phyloP scores from a whole-genome alignment of 2,113 vertebrate species.

The Vireo altiloquus region DNA sequence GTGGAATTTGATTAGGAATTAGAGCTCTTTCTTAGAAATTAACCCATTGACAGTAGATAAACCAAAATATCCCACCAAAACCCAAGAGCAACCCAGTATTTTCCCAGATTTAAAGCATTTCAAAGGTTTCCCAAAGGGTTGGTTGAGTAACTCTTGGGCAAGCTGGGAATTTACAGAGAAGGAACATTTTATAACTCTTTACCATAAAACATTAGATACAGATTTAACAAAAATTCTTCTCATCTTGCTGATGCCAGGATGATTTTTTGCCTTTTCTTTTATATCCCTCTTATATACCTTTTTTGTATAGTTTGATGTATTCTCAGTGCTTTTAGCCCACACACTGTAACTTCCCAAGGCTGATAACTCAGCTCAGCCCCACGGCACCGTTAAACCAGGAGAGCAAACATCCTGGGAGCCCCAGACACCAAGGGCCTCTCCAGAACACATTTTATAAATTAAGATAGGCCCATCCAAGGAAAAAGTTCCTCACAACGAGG shows the following conservation, averaged over 20 bases:
- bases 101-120: background rate
- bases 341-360: no score
- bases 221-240: background rate
- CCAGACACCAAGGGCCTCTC: no score
- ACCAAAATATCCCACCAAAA: background rate
- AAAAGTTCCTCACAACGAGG: no score
- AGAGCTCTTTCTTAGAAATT: background rate
- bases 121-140: background rate
- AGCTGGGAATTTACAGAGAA: background rate
- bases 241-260: background rate
- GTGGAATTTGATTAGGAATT: background rate
- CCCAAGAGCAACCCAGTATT: accelerated
- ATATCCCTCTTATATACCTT: no score
- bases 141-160: background rate
- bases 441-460: no score
- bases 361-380: no score
- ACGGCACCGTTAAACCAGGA: no score
- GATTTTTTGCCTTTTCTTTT: no score
- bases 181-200: background rate
- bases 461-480: no score
- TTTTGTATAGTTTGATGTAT: no score
- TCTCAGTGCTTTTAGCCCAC: no score
- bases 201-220: accelerated
- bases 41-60: accelerated
- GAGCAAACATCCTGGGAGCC: no score